Percentiles rank a stretch among this genome's conserved stretches.
These are phyloP conservation scores for Hydrozoanthus gracilis DNA, from an alignment of 92 coral and sea anemone genomes.

Conservation along the genomic window DNA sequence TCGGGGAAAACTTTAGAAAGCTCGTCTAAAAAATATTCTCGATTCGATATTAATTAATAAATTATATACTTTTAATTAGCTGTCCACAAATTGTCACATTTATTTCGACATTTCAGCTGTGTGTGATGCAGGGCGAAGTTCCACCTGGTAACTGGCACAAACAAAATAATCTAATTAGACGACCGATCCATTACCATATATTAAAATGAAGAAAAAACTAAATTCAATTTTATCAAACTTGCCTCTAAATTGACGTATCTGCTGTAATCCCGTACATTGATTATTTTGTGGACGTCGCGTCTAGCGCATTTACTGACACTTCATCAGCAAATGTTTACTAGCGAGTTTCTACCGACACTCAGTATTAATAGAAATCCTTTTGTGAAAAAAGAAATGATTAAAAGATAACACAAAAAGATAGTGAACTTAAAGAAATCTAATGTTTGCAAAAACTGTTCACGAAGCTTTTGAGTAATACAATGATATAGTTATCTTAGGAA, in stretches of 20 bases:
- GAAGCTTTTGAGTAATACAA: neutral
- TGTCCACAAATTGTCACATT: conserved; percentile 65
- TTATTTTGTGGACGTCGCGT: conserved; percentile 11
- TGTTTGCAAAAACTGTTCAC: neutral
- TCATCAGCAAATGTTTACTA: conserved; percentile 18
- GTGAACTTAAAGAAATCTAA: neutral
- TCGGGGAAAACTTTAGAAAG: conserved; percentile 23
- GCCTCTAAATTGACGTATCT: conserved; percentile 46
- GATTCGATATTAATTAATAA: conserved; percentile 74
- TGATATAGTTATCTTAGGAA: neutral
- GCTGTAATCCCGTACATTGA: conserved; percentile 7
- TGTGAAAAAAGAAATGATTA: conserved; percentile 49
- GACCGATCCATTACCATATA: conserved; percentile 69
- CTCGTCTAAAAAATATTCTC: conserved; percentile 36
- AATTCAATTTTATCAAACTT: conserved; percentile 51
- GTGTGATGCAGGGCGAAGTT: conserved; percentile 50
- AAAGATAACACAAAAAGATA: conserved; percentile 52
- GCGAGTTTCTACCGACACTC: conserved; percentile 54
- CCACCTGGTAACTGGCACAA: conserved; percentile 82
- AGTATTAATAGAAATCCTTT: conserved; percentile 47
- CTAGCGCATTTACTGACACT: neutral
- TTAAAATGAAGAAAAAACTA: conserved; percentile 33
- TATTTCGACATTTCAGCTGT: conserved; percentile 67
- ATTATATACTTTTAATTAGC: conserved; percentile 86
- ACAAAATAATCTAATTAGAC: conserved; percentile 79